Evolutionary conservation across 2,797 vertebrate species (phyloP).

Genomic region (Atherinosoma microstoma): DNA sequence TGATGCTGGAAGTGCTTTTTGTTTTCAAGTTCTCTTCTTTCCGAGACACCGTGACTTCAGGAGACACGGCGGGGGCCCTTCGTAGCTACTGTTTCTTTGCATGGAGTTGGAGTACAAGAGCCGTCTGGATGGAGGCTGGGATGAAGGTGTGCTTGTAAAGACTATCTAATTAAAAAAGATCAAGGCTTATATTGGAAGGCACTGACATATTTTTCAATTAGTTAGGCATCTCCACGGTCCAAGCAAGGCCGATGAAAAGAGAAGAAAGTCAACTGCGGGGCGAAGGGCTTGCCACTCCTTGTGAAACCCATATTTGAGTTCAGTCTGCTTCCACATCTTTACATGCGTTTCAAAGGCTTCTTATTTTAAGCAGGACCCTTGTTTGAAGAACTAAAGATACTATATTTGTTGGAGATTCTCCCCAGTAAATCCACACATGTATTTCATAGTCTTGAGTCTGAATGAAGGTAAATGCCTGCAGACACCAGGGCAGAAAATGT

Average conservation of each 20-base stretch:
- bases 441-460: too few species aligned
- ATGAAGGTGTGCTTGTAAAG: not conserved
- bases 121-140: not conserved
- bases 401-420: not conserved
- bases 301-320: not conserved
- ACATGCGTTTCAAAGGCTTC: not conserved
- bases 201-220: slow-evolving; percentile 1
- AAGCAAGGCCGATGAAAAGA: not conserved
- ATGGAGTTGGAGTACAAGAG: not conserved
- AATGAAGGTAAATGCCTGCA: not conserved
- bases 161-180: not conserved
- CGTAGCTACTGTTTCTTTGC: not conserved
- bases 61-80: not conserved
- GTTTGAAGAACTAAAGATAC: not conserved
- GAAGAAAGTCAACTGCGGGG: not conserved
- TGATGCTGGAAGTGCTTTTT: not conserved
- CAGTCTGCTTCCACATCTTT: not conserved
- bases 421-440: not conserved
- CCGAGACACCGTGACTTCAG: not conserved
- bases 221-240: not conserved
- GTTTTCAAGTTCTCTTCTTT: not conserved
- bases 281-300: not conserved
- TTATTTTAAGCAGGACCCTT: too few species aligned
- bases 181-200: not conserved
- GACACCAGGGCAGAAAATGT: not conserved